phyloP scores from a whole-genome alignment of 2,797 vertebrate species.

The Acipenser oxyrinchus region DNA sequence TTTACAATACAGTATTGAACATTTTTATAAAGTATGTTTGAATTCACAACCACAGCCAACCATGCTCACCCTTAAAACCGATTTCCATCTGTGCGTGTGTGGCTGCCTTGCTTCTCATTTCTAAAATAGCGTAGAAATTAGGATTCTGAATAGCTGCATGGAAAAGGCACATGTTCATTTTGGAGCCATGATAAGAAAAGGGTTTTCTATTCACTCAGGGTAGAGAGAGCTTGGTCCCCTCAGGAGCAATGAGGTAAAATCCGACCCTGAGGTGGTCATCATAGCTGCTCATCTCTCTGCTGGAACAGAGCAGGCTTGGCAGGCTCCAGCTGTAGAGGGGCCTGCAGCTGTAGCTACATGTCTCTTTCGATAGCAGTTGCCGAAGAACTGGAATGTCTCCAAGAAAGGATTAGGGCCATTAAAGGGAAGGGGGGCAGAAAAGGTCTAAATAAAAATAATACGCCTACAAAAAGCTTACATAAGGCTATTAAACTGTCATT shows the following conservation, averaged over 20 bases:
- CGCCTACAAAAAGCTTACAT: constrained; percentile 65
- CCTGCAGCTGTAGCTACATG: constrained; percentile 41
- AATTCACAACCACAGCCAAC: too few species aligned
- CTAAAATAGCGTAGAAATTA: too few species aligned
- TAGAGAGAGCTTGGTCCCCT: neutral
- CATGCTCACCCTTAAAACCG: too few species aligned
- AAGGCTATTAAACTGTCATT: constrained; percentile 63
- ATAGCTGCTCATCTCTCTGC: constrained; percentile 17
- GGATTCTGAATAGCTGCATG: neutral
- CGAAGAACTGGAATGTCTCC: constrained; percentile 41
- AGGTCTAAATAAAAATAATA: constrained; percentile 55
- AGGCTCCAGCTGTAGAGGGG: constrained; percentile 42
- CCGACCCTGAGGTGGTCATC: constrained; percentile 29
- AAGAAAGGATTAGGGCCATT: constrained; percentile 34
- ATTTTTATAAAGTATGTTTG: too few species aligned
- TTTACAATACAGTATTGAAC: too few species aligned
- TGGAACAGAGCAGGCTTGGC: constrained; percentile 35
- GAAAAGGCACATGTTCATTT: neutral
- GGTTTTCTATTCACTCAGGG: neutral
- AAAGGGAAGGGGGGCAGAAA: constrained; percentile 25
- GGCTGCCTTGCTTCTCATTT: too few species aligned
- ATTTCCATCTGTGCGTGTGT: too few species aligned
- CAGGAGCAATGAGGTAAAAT: constrained; percentile 3
- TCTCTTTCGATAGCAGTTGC: constrained; percentile 49
- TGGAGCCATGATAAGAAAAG: neutral